Evolutionary conservation across 2,113 vertebrate species (phyloP).

Genomic region (Podocnemis expansa): DNA sequence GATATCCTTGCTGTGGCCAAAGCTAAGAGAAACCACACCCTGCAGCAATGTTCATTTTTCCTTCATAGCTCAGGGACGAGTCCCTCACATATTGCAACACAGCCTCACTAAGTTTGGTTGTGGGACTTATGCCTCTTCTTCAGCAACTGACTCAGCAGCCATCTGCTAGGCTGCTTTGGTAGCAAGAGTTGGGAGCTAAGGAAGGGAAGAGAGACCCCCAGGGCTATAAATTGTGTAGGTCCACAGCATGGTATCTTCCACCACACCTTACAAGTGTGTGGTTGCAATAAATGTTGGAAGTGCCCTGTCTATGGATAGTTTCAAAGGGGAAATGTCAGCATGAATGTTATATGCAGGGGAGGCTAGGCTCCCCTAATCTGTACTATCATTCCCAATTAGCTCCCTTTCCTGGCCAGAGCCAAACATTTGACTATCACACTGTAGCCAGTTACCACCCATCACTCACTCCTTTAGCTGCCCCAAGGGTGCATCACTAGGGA

Average conservation of each 20-base stretch:
- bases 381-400: neutral
- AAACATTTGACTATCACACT: neutral
- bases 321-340: neutral
- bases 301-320: neutral
- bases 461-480: neutral
- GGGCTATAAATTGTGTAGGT: neutral
- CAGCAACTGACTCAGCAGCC: fast-evolving
- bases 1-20: too few relatives aligned
- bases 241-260: neutral
- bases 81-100: fast-evolving
- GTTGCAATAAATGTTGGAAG: neutral
- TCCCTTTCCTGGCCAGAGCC: neutral
- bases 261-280: neutral
- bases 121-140: fast-evolving
- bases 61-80: fast-evolving
- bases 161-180: neutral
- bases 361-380: neutral
- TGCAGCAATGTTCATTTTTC: neutral
- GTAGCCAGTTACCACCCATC: neutral
- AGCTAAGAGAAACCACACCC: too few relatives aligned
- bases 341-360: neutral
- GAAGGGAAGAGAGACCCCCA: neutral
- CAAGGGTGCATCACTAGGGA: neutral
- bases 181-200: neutral
- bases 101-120: fast-evolving